Evolutionary conservation across 2,888 invertebrate genomes (phyloP), one percentile per base, ranked within the genome.

Genomic region (Ophion ellenae): DNA sequence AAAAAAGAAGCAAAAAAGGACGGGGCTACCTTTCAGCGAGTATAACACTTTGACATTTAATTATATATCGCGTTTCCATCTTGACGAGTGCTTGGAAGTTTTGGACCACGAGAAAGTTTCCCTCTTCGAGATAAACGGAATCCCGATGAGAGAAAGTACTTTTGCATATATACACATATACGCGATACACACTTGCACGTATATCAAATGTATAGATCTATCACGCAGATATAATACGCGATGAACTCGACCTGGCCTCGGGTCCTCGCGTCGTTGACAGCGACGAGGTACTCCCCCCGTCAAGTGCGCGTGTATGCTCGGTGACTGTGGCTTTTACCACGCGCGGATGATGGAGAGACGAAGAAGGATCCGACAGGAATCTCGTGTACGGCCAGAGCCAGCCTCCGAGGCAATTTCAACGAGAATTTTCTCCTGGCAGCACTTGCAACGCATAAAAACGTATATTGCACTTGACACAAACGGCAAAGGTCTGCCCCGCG

Each of bases 61-160:
- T 63, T 70, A 28, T 74, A 53, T 53, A 63, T 76, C 47, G 32
- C 40, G 24, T 70, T 76, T 61, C 47, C 69, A 53, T 70, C 59
- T 53, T 63, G 63, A 69, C 45, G 69, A 66, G 2, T 59, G 69
- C 20, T 53, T 36, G 9, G 61, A 17, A n/a, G 32, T 70, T 59
- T 64, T n/a, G 64, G 53, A 24, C 11, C 47, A 64, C 69, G 67
- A 53, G 63, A 81, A 84, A 80, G 59, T 81, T 84, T 84, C 36
- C 45, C 66, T 76, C 66, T 45, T 36, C 57, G 79, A 40, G 63
- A 82, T 70, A 69, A 64, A 71, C 76, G 71, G 40, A 64, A 82
- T 82, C 71, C 64, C 77, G 40, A 82, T 77, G 77, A 82, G 82
- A 82, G 82, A 82, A 77, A 82, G 82, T 82, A 70, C 24, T 82